phyloP scores from a whole-genome alignment of 1,140 invertebrate species.

The Fopius arisanus region DNA sequence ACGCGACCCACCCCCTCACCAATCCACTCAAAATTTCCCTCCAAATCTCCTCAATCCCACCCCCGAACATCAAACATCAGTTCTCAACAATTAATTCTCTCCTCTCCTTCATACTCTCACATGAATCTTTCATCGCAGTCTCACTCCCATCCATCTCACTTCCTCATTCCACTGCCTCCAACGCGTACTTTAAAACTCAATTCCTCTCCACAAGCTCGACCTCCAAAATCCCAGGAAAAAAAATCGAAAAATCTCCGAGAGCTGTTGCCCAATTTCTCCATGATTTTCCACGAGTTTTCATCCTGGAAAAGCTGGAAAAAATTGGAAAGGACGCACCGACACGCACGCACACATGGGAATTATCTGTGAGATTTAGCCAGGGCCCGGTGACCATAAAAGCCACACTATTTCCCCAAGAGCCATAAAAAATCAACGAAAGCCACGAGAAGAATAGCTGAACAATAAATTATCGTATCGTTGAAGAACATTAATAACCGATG shows the following conservation, averaged over 20 bases:
- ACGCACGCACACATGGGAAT: conserved; percentile 27
- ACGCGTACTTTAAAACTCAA: background rate
- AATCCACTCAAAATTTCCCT: background rate
- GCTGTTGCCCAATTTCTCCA: background rate
- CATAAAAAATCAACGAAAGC: background rate
- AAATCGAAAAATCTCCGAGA: background rate
- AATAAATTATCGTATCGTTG: no score
- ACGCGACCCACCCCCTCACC: background rate
- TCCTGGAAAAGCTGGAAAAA: background rate
- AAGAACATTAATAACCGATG: background rate
- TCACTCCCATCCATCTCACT: conserved; percentile 34
- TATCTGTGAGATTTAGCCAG: background rate
- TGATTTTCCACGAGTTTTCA: background rate
- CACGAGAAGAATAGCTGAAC: no score
- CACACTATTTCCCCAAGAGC: background rate
- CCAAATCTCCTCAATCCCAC: background rate
- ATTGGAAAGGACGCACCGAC: conserved; percentile 25
- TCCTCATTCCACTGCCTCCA: conserved; percentile 13
- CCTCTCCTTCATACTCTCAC: conserved; percentile 28
- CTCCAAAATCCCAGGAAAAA: no score
- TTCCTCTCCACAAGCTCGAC: no score
- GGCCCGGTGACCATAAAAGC: background rate
- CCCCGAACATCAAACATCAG: background rate
- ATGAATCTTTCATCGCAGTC: conserved; percentile 33
- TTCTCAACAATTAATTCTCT: background rate